phyloP scores from a whole-genome alignment of 2,888 invertebrate genomes.

The Julus scandinavius region DNA sequence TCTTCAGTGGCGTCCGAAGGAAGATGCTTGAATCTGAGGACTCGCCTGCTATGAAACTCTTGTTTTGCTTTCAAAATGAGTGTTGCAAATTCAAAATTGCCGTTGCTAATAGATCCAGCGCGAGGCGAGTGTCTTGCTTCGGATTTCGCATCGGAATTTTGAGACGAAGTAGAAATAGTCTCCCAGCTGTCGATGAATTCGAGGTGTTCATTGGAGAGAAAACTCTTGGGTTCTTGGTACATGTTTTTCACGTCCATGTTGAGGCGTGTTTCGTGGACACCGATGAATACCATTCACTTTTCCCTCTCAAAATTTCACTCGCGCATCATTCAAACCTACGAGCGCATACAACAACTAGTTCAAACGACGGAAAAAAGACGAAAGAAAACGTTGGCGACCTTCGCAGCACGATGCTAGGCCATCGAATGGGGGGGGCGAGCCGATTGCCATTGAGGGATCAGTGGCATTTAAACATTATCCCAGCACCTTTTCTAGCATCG shows the following conservation, averaged over 20 bases:
- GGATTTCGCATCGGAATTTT: background rate
- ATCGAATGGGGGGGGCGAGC: background rate
- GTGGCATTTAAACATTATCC: background rate
- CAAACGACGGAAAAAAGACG: background rate
- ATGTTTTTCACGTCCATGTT: background rate
- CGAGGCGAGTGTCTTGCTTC: background rate
- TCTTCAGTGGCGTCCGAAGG: constrained; percentile 39
- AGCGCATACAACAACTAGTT: too few species aligned
- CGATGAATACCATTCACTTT: background rate
- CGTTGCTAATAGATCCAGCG: background rate
- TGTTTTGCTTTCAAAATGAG: constrained; percentile 21
- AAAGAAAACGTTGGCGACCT: background rate
- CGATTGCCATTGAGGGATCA: background rate
- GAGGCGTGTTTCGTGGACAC: background rate
- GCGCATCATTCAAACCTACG: background rate
- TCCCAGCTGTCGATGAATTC: constrained; percentile 1
- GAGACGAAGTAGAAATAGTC: background rate
- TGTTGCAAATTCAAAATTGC: background rate
- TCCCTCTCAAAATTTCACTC: background rate
- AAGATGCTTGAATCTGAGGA: constrained; percentile 27
- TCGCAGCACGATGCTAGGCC: background rate
- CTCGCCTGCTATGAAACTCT: constrained; percentile 49
- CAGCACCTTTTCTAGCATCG: background rate
- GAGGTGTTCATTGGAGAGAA: background rate
- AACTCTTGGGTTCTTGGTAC: constrained; percentile 11